Evolutionary conservation across 2,113 vertebrate species (phyloP).

Genomic region (Tetrao urogallus): DNA sequence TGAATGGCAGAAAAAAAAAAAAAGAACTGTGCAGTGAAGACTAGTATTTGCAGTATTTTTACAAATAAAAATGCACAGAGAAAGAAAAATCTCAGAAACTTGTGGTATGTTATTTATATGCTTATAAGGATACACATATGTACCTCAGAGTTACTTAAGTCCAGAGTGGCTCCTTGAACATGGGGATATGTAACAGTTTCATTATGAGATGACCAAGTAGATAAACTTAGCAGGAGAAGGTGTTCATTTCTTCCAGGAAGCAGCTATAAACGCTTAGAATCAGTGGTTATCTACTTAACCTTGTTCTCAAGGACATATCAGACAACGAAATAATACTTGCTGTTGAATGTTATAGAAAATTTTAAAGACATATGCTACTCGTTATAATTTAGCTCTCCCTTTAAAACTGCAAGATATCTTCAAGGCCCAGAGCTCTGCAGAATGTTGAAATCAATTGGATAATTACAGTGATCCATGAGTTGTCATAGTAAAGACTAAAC

Average conservation of each 20-base stretch:
- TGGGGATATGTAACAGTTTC: neutral
- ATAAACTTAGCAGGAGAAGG: slow-evolving; percentile 32
- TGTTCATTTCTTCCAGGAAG: slow-evolving; percentile 10
- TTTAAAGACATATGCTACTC: neutral
- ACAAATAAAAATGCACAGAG: neutral
- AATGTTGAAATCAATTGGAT: slow-evolving; percentile 37
- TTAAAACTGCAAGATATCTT: neutral
- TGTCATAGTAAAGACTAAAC: slow-evolving; percentile 7
- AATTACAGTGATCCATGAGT: slow-evolving; percentile 37
- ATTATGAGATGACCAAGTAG: neutral
- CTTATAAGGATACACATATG: neutral
- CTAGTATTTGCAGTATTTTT: neutral
- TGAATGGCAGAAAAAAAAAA: neutral
- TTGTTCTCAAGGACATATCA: slow-evolving; percentile 10
- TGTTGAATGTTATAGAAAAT: neutral
- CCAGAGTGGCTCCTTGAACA: neutral
- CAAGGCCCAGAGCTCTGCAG: neutral
- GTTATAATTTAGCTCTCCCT: neutral
- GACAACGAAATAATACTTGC: neutral
- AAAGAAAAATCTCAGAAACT: neutral
- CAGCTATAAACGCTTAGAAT: neutral
- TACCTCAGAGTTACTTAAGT: neutral
- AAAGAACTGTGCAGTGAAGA: neutral
- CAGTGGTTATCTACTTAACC: neutral
- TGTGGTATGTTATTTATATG: neutral